Evolutionary conservation across 2,888 invertebrate genomes (phyloP), one percentile per base, ranked within the genome.

Genomic region (Rhimphoctona megacephalus): DNA sequence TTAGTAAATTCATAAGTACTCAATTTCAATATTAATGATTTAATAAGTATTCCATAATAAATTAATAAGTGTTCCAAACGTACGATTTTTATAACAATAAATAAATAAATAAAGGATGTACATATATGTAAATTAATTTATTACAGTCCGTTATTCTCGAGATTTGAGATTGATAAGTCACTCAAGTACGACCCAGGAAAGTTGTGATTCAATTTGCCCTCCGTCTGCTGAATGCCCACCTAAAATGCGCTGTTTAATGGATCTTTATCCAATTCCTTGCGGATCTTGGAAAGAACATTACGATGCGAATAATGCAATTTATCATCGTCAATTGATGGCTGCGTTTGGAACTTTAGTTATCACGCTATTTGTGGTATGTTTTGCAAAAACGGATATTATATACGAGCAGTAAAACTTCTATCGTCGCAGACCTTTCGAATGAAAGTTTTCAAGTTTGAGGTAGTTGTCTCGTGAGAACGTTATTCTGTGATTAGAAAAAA

Each of bases 251-350:
- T 89, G 88, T 33, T 22, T 82, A 49, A 89, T 90, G 89, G 88
- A 90, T 81, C 78, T 85, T n/a, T 70, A 88, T 74, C 88, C 88
- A 7, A 36, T 88, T 19, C 89, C 88, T 30, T 86, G 86, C 77
- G 88, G 88, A 33, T 77, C 88, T 73, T 90, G 89, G 89, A 78
- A 90, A 67, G 81, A 89, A 14, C 61, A 87, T 33, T 88, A 88
- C 78, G 81, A 90, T 14, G 72, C 67, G 17, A 76, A 87, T n/a
- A 86, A 88, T 49, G 83, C 72, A 9, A 61, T 88, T 30, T 82
- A 85, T 57, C 85, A 73, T 81, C 86, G 87, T 30, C 66, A 74
- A 36, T 72, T 90, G 74, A 54, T 90, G 6, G 66, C 83, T 5
- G 83, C 87, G 0, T 54, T 74, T n/a, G 89, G 84, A 74, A 70